Percentiles rank a stretch among this genome's conserved stretches.
Evolutionary conservation across 2,797 vertebrate genomes (phyloP).

Genomic region (Oreochromis mossambicus): DNA sequence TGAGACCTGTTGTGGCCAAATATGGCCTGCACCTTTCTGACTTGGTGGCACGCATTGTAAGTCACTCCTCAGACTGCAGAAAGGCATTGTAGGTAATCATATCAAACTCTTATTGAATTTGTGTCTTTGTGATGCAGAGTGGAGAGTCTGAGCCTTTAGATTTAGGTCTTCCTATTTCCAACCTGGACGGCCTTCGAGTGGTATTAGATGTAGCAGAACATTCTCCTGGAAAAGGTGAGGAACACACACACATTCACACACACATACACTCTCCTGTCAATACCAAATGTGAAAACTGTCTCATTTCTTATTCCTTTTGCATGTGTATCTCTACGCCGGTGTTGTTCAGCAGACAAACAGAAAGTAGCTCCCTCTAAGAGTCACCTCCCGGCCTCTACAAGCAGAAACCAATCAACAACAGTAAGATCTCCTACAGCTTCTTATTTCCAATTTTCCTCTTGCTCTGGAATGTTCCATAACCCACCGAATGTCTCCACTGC

Average conservation of each 20-base stretch:
- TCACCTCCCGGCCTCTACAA: conserved; percentile 62
- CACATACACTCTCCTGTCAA: not conserved
- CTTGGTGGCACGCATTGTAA: conserved; percentile 92
- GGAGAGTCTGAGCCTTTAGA: conserved; percentile 94
- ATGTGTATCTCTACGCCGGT: not conserved
- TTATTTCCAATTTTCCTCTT: conserved; percentile 9
- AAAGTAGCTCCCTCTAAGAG: conserved; percentile 76
- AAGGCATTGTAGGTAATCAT: not conserved
- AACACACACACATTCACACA: not conserved
- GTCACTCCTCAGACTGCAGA: conserved; percentile 45
- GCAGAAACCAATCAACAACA: conserved; percentile 84
- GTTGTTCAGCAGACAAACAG: conserved; percentile 81
- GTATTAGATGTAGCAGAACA: conserved; percentile 86
- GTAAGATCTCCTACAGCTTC: conserved; percentile 76
- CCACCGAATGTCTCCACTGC: conserved; percentile 59
- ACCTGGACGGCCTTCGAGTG: conserved; percentile 93
- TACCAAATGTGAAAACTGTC: accelerated
- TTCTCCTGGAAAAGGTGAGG: conserved; percentile 81
- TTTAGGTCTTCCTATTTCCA: conserved; percentile 95
- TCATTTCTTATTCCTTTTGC: not conserved
- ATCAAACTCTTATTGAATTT: not conserved
- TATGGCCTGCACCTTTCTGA: conserved; percentile 92
- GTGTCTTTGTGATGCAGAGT: conserved; percentile 75
- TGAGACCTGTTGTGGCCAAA: conserved; percentile 95
- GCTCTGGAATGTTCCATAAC: conserved; percentile 69